phyloP scores from a whole-genome alignment of 2,797 vertebrate genomes.

The Alcedo quadribrachys region DNA sequence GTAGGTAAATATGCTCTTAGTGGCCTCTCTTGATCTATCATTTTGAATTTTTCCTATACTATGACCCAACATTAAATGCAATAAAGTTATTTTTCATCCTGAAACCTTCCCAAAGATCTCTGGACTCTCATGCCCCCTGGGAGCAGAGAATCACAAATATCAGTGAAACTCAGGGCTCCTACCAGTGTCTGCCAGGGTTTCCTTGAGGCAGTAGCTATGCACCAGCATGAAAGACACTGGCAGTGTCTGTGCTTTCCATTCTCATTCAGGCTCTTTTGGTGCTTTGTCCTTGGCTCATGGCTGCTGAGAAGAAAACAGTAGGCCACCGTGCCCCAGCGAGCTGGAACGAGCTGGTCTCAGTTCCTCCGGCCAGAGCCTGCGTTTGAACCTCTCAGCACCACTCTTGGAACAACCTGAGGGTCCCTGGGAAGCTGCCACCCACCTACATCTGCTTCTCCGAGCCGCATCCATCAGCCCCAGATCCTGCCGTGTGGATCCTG shows the following conservation, averaged over 20 bases:
- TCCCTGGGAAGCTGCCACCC: background rate
- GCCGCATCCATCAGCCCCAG: background rate
- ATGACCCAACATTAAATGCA: background rate
- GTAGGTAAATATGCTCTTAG: background rate
- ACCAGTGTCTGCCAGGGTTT: background rate
- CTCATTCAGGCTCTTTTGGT: background rate
- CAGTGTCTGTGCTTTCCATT: fast-evolving
- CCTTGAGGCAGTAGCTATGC: background rate
- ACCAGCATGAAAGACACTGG: background rate
- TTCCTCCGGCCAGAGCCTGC: background rate
- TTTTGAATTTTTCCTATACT: background rate
- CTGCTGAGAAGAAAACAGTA: background rate
- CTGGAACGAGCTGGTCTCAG: background rate
- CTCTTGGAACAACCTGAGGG: background rate
- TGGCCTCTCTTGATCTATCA: background rate
- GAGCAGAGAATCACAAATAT: fast-evolving
- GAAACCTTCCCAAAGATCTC: background rate
- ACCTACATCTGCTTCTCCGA: background rate
- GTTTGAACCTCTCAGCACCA: background rate
- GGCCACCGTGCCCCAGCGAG: background rate
- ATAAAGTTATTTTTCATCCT: background rate
- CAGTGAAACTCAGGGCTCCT: background rate
- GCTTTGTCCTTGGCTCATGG: background rate
- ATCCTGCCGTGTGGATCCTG: background rate
- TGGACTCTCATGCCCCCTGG: background rate